Evolutionary conservation across 2,113 vertebrate genomes (phyloP).

Genomic region (Paralichthys olivaceus): DNA sequence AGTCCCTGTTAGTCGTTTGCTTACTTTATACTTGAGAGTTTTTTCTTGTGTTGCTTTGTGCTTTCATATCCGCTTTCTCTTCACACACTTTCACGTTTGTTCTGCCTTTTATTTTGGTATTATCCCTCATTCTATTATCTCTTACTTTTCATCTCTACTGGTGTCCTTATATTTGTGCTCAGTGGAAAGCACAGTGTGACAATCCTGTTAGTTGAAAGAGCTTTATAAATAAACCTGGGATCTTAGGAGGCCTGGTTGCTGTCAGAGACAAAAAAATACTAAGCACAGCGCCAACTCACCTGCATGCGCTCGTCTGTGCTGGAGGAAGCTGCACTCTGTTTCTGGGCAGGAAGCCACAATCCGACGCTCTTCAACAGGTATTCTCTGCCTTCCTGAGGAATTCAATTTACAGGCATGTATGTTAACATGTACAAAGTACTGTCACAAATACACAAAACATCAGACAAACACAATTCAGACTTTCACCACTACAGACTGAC

Average conservation of each 20-base stretch:
- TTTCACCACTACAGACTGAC: background rate
- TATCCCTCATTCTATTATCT: slow-evolving; percentile 47
- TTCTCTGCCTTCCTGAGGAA: slow-evolving; percentile 81
- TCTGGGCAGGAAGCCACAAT: slow-evolving; percentile 80
- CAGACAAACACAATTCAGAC: background rate
- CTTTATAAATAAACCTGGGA: slow-evolving; percentile 55
- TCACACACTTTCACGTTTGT: slow-evolving; percentile 2
- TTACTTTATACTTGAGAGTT: slow-evolving; percentile 24
- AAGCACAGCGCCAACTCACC: slow-evolving; percentile 68
- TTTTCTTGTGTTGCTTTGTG: slow-evolving; percentile 5
- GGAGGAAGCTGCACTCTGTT: slow-evolving; percentile 58
- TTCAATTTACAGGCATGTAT: slow-evolving; percentile 7
- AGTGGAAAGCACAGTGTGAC: slow-evolving; percentile 43
- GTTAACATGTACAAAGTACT: background rate
- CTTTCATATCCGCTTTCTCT: slow-evolving; percentile 12
- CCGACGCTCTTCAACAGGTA: slow-evolving; percentile 83
- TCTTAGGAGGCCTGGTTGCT: slow-evolving; percentile 30
- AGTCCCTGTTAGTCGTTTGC: slow-evolving; percentile 20
- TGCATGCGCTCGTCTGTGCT: slow-evolving; percentile 66
- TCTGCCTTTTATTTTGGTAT: slow-evolving; percentile 38
- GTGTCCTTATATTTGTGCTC: slow-evolving; percentile 49
- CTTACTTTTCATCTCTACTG: slow-evolving; percentile 47
- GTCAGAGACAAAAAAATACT: slow-evolving; percentile 18
- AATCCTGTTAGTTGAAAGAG: slow-evolving; percentile 57
- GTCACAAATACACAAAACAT: background rate